Base-by-base conservation (phyloP, 2,113 vertebrate genomes). In the Copsychus sechellarum region DNA sequence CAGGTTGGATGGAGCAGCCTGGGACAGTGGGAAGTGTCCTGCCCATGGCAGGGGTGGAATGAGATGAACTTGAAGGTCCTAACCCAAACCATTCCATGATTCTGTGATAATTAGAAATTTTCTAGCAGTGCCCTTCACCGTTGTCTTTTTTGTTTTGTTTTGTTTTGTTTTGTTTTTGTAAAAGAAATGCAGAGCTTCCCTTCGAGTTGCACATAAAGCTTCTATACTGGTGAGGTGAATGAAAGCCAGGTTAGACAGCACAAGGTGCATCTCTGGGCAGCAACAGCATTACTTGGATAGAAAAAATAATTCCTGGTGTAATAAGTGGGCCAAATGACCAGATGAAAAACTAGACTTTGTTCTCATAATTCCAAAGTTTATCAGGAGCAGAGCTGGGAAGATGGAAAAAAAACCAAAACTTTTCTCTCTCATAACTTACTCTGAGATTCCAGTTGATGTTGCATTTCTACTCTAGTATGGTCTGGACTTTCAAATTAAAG, bases 361-460 rank as follows among this genome's bases (percentile, higher is more conserved):
- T 87, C 38, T 67, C 25, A 15, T 56, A 64, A 64, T 71, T 56
- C n/a, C 26, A 74, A 19, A 69, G 38, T 23, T 29, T 47, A 16
- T 12, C 9, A 13, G 31, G 9, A 90, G 6, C 12, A 58, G 31
- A 87, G 36, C 10, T 26, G 47, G 12, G n/a, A 84, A 58, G 5
- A 7, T 12, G 12, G 31, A 31, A 64, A 13, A 21, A 2, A 0
- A 4, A 43, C 17, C 3, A n/a, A n/a, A n/a, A n/a, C 7, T 56
- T 72, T 18, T 57, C 26, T 33, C 23, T 77, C 34, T 79, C 51
- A 5, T 16, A 70, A 58, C 2, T 65, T 38, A 33, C 5, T 28
- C 23, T 57, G 28, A 26, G 71, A 57, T 81, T 78, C 56, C 42
- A 34, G 3, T 6, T 40, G 17, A 2, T 79, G 16, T 61, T 69